These are phyloP conservation scores for Urocolius indicus DNA, from an alignment of 2,113 vertebrate species.

Conservation along the genomic window DNA sequence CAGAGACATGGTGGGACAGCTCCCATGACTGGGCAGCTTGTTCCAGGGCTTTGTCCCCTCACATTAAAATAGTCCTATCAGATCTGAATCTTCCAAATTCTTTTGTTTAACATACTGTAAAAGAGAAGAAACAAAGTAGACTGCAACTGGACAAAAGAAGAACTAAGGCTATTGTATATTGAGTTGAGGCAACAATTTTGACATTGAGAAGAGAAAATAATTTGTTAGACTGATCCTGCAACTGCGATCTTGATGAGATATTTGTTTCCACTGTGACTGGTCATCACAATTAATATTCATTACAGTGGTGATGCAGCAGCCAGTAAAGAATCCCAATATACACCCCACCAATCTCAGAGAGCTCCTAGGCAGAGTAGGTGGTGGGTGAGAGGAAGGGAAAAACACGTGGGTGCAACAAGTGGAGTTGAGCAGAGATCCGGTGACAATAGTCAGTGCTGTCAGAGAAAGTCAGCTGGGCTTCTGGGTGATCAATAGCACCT, in stretches of 20 bases:
- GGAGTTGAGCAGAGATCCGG: accelerated
- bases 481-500: not conserved
- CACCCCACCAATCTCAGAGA: not conserved
- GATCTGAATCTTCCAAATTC: not conserved
- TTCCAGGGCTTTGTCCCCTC: too few relatives aligned
- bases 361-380: accelerated
- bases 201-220: not conserved
- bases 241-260: not conserved
- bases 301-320: not conserved
- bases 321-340: not conserved
- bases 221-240: not conserved
- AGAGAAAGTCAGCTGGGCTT: not conserved
- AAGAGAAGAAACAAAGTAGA: not conserved
- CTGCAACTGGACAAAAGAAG: not conserved
- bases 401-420: not conserved
- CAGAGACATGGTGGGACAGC: too few relatives aligned
- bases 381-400: not conserved
- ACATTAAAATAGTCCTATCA: not conserved
- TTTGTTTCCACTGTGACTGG: not conserved
- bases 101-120: not conserved
- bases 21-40: too few relatives aligned
- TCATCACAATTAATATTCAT: not conserved
- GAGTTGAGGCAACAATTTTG: not conserved
- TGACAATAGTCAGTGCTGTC: not conserved
- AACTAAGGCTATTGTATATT: not conserved